Conservation (phyloP, 2,888 invertebrate genomes). For the Nomada fucata region DNA sequence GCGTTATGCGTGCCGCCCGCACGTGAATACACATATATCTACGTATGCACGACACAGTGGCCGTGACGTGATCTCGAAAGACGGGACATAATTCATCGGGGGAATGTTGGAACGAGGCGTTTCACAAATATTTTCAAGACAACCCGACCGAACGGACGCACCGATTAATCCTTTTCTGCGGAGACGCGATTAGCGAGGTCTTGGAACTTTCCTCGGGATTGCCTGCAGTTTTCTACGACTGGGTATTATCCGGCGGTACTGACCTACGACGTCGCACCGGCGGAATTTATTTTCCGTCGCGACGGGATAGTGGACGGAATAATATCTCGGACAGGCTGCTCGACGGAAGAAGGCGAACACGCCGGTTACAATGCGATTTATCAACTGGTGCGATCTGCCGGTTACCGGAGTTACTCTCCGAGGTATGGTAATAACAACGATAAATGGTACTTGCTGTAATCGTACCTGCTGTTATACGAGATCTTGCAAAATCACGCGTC, state of each 20-base stretch:
- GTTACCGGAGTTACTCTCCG: background rate
- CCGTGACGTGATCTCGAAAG: conserved; percentile 42
- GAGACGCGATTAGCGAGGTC: background rate
- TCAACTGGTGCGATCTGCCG: conserved; percentile 27
- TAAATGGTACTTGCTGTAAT: background rate
- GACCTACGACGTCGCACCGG: conserved; percentile 6
- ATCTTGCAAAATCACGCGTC: too few relatives aligned
- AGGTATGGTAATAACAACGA: conserved; percentile 15
- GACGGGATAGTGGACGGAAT: conserved; percentile 19
- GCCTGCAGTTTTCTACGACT: background rate
- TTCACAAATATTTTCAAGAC: conserved; percentile 12
- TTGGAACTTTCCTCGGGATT: background rate
- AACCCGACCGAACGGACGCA: background rate
- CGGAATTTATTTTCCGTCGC: conserved; percentile 7
- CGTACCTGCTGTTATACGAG: too few relatives aligned
- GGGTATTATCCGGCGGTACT: conserved; percentile 13
- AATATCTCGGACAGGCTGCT: conserved; percentile 13
- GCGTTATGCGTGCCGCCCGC: conserved; percentile 26
- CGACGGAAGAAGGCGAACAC: conserved; percentile 37
- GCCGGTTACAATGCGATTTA: conserved; percentile 30
- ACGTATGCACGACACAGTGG: background rate
- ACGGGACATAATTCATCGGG: conserved; percentile 32
- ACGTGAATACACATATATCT: background rate
- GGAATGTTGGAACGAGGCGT: conserved; percentile 13
- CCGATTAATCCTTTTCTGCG: background rate